Evolutionary conservation across 2,113 vertebrate genomes (phyloP).

Genomic region (Argyrosomus japonicus): DNA sequence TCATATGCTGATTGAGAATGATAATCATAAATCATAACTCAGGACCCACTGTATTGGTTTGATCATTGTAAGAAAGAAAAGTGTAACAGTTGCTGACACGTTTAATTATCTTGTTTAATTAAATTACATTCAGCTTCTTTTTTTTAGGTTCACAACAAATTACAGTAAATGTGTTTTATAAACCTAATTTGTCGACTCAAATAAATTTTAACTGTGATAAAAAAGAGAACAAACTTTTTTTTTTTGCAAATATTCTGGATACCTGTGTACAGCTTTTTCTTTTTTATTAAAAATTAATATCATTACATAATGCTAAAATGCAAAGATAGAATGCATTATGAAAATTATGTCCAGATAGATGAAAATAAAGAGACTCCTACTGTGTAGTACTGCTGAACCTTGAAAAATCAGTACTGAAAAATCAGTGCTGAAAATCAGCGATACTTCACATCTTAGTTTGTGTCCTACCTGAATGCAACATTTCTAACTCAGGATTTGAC

Average conservation of each 20-base stretch:
- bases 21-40: background rate
- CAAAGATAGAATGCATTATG: background rate
- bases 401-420: no score
- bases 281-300: background rate
- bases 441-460: background rate
- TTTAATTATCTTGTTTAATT: background rate
- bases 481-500: background rate
- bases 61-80: slow-evolving; percentile 9
- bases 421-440: no score
- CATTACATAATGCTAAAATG: background rate
- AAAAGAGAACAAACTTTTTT: background rate
- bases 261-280: background rate
- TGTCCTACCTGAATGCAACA: background rate
- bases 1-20: background rate
- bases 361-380: background rate
- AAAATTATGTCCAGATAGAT: background rate
- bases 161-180: background rate
- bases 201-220: background rate
- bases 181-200: no score
- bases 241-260: background rate
- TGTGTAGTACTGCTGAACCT: background rate
- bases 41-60: background rate
- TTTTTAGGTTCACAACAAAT: background rate
- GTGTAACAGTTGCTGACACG: background rate
- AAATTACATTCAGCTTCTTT: background rate